Conservation (phyloP, 1,140 invertebrate genomes). For the Drosophila takahashii region DNA sequence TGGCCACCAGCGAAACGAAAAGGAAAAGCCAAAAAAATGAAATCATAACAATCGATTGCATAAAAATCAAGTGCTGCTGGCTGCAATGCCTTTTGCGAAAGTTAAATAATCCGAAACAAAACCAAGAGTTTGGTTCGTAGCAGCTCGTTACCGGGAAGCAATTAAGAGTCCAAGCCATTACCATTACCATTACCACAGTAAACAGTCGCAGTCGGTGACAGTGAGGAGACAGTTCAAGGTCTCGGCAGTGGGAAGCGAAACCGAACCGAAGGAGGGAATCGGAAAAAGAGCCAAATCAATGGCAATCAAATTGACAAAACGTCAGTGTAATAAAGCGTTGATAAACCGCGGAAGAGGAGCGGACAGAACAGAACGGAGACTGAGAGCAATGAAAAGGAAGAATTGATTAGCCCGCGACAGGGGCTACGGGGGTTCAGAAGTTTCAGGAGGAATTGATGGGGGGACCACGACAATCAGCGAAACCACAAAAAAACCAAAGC, state of each 20-base stretch:
- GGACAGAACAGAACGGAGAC: constrained; percentile 24
- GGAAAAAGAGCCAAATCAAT: constrained; percentile 65
- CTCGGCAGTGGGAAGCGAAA: constrained; percentile 49
- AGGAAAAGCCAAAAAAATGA: constrained; percentile 20
- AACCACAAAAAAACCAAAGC: constrained; percentile 58
- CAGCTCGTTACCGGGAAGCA: constrained; percentile 49
- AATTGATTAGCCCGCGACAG: constrained; percentile 66
- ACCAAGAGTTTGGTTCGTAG: constrained; percentile 43
- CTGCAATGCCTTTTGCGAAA: constrained; percentile 8
- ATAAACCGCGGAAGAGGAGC: constrained; percentile 64
- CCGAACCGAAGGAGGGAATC: constrained; percentile 29
- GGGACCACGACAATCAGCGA: constrained; percentile 37
- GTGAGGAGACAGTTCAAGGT: constrained; percentile 71
- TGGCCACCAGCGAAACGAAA: constrained; percentile 35
- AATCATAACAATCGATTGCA: constrained; percentile 45
- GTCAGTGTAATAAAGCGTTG: constrained; percentile 83
- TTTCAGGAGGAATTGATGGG: background rate
- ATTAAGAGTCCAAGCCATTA: constrained; percentile 61
- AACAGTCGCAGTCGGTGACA: constrained; percentile 40
- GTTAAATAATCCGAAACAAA: constrained; percentile 26
- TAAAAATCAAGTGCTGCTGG: constrained; percentile 37
- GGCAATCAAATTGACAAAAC: constrained; percentile 84
- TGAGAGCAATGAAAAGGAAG: constrained; percentile 48
- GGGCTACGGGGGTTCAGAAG: background rate
- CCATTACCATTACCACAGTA: constrained; percentile 54